Evolutionary conservation across 2,113 vertebrate genomes (phyloP).

Genomic region (Felis catus): DNA sequence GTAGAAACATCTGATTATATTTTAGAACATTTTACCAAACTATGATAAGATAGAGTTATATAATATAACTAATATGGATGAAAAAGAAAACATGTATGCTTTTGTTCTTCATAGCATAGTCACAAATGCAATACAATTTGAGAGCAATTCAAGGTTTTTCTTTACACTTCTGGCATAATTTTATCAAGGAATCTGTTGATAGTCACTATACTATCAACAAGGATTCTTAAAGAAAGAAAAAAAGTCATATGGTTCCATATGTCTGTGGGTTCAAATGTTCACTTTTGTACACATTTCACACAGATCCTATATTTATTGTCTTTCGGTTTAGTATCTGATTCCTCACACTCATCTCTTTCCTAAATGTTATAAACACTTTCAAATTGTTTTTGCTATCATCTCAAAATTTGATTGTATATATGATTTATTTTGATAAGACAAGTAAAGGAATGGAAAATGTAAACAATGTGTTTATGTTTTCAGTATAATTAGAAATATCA

Average conservation of each 20-base stretch:
- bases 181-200: neutral
- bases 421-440: conserved; percentile 50
- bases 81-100: neutral
- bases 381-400: conserved; percentile 41
- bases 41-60: neutral
- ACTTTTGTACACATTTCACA: conserved; percentile 22
- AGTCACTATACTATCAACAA: neutral
- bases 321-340: neutral
- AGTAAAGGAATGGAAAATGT: neutral
- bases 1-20: neutral
- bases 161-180: neutral
- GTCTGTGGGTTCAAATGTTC: neutral
- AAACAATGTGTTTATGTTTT: neutral
- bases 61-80: neutral
- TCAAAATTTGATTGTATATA: neutral
- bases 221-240: neutral
- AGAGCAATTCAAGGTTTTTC: neutral
- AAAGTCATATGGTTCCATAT: neutral
- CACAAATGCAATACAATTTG: neutral
- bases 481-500: neutral
- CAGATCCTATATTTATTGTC: neutral
- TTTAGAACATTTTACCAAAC: neutral
- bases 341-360: neutral
- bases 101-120: neutral
- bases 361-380: conserved; percentile 48